Base-by-base conservation (phyloP, 2,797 vertebrate genomes). In the Odontamblyopus rebecca region DNA sequence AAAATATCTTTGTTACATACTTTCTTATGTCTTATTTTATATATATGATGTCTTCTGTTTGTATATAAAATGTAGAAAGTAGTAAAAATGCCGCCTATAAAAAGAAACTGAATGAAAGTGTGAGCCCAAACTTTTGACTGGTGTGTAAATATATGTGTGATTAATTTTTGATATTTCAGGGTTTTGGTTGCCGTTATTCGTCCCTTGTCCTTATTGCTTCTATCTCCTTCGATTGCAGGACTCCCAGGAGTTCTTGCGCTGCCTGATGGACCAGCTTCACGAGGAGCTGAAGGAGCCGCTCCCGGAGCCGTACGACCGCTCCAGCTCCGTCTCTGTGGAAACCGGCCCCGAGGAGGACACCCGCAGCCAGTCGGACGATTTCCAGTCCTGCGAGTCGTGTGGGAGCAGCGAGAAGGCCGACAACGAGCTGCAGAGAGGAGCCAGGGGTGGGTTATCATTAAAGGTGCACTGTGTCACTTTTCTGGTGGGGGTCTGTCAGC, bases 191-290 rank as follows among this genome's bases (percentile, higher is more conserved):
- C 18, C 1, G n/a, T 53, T 57, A 57, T 60, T 18, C 27, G 30
- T 4, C 27, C 5, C 15, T 60, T 5, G 26, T 61, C 2, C 13
- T 35, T 19, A 38, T 60, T 72, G 4, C 68, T 6, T 59, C 57
- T 70, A 6, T 76, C n/a, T 3, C 0, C 35, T 29, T 15, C 27
- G 7, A 60, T 8, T 30, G 18, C 81, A 99, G 98, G 98, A 99
- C 72, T 98, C 98, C 48, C 98, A 99, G 89, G 98, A 99, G 87
- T 99, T 99, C 89, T 90, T 99, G 79, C 96, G 98, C 74, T 99
- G 98, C 85, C 84, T 99, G 66, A 99, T 99, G 98, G 98, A 99
- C 92, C 94, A 99, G 72, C 96, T 99, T 72, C 98, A 99, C 32
- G 98, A 99, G 84, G 98, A 99, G 82, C 90, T 99, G 74, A 99